Evolutionary conservation across 2,888 invertebrate species (phyloP).

Genomic region (Hypselothyrea guttata): DNA sequence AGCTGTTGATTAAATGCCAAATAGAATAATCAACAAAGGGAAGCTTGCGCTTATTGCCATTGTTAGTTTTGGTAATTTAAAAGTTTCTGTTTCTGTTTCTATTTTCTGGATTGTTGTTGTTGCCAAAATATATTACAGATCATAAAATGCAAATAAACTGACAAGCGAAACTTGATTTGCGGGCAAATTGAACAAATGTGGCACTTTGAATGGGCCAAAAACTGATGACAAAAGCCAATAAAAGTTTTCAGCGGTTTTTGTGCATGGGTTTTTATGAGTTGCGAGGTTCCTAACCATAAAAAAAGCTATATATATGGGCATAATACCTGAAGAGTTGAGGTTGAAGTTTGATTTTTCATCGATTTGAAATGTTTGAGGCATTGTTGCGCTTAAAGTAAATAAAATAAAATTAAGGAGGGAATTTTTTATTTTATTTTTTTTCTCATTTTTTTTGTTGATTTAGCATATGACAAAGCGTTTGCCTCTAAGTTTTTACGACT

Average conservation of each 20-base stretch:
- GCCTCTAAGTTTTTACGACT: conserved; percentile 60
- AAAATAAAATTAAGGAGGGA: conserved; percentile 55
- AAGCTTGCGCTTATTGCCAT: conserved; percentile 17
- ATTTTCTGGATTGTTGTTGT: conserved; percentile 44
- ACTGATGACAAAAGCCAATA: conserved; percentile 52
- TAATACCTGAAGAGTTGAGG: conserved; percentile 16
- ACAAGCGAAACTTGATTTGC: conserved; percentile 68
- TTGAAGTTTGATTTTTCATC: conserved; percentile 7
- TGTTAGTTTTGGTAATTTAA: conserved; percentile 37
- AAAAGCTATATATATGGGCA: conserved; percentile 18
- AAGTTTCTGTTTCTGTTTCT: conserved; percentile 26
- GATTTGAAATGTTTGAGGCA: conserved; percentile 53
- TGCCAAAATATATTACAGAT: conserved; percentile 60
- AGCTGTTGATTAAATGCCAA: conserved; percentile 63
- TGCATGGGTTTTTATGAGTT: conserved; percentile 39
- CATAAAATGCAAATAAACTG: conserved; percentile 38
- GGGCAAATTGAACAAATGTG: conserved; percentile 29
- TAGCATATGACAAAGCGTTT: conserved; percentile 68
- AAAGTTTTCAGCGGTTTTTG: conserved; percentile 60
- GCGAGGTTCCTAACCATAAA: conserved; percentile 26
- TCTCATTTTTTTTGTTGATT: conserved; percentile 62
- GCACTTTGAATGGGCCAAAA: conserved; percentile 35
- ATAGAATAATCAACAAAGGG: conserved; percentile 61
- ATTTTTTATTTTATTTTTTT: too few relatives aligned
- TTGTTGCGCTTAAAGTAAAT: conserved; percentile 53